Base-by-base conservation (phyloP, 2,888 invertebrate species). In the Lycaena phlaeas region DNA sequence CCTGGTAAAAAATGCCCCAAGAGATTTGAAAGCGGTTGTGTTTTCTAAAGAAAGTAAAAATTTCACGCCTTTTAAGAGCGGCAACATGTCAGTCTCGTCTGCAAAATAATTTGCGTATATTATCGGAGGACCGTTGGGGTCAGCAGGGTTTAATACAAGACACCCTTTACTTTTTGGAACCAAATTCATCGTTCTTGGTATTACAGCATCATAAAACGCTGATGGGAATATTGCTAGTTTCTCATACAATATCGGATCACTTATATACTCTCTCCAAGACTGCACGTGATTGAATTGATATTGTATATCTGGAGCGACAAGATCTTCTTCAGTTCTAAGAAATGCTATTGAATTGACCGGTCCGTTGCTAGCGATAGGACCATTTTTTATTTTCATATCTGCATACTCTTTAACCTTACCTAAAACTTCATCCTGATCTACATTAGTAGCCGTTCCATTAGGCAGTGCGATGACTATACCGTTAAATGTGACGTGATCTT, bases 121-220 rank as follows among this genome's bases (percentile, higher is more conserved):
- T 17, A 90, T 57, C 0, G 94, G 94, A 27, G 86, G 74, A 0
- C 90, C 90, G 53, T 86, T 79, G 0, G 93, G 93, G 69, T 95
- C 86, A 0, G 86, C 85, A 0, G 81, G 68, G 53, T 90, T 90
- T 1, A 95, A 64, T 18, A 69, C 55, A 0, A 91, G 46, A 10
- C 72, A 69, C 0, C 91, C 91, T 52, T 88, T 74, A 49, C 90
- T 90, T 49, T 78, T 77, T 0, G 90, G 90, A 4, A 76, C 70
- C 28, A 91, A 53, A 14, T 89, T 69, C 54, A 88, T 86, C 0
- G 89, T 84, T 41, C 88, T 74, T 0, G 88, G 68, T 43, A 82
- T 68, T 2, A 90, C 61, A 0, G 85, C 86, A 46, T 88, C 76
- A 54, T 90, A 90, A 56, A 87, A 90, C 0, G 87, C 54, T 2